Conservation (phyloP, 2,797 vertebrate genomes). For the Prunella strophiata region DNA sequence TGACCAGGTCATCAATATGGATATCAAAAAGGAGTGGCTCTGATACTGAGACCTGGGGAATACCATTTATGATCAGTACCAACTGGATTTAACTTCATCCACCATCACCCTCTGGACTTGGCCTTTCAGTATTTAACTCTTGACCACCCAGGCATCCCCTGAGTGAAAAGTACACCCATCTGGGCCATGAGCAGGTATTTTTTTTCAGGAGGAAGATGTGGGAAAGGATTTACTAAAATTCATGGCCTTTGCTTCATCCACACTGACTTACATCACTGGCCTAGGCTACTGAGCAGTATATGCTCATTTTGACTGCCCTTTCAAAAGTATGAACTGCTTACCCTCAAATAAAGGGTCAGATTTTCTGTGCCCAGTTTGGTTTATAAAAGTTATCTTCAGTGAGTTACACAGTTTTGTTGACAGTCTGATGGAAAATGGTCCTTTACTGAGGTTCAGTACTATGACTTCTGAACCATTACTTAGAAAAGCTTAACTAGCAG, state of each 20-base stretch:
- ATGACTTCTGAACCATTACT: not conserved
- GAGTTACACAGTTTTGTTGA: not conserved
- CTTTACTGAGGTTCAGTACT: not conserved
- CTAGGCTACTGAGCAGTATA: not conserved
- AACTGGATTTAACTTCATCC: not conserved
- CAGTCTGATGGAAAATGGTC: not conserved
- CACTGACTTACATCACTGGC: not conserved
- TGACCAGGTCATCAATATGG: not conserved
- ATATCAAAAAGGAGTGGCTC: not conserved
- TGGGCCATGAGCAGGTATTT: not conserved
- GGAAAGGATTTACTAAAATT: not conserved
- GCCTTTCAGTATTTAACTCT: not conserved
- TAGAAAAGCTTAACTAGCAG: not conserved
- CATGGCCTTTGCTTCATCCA: not conserved
- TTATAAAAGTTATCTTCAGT: not conserved
- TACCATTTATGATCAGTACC: fast-evolving
- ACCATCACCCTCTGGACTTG: not conserved
- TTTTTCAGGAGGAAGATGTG: not conserved
- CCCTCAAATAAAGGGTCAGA: not conserved
- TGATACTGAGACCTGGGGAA: not conserved
- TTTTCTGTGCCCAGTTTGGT: not conserved
- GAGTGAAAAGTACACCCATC: not conserved
- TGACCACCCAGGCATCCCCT: not conserved
- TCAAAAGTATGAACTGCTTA: not conserved
- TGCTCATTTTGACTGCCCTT: not conserved